Base-by-base conservation (phyloP, 1,140 invertebrate species). In the Achatina immaculata region DNA sequence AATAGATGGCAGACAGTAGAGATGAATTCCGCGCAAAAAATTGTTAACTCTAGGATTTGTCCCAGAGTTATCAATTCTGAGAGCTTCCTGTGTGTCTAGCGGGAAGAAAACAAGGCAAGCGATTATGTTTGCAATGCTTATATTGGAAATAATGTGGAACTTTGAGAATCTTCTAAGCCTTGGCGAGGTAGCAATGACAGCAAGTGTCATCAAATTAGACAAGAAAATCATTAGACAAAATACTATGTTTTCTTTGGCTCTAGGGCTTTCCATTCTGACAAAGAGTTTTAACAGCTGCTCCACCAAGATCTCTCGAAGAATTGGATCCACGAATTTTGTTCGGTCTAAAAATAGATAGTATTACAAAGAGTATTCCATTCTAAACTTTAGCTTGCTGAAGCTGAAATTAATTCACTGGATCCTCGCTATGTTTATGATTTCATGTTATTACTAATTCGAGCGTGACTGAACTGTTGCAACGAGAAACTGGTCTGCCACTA, bases 241-340 rank as follows among this genome's bases (percentile, higher is more conserved):
- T 16, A 66, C 62, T 66, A 66, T 28, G 62, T 66, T 28, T 66
- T 66, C 19, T 31, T 66, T 66, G 28, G 62, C 62, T 16, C 62
- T 14, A 66, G 31, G 19, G 62, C n/a, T n/a, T n/a, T n/a, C n/a
- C n/a, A n/a, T n/a, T n/a, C n/a, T n/a, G n/a, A n/a, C n/a, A n/a
- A n/a, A n/a, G n/a, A n/a, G n/a, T n/a, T n/a, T n/a, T n/a, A n/a
- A n/a, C n/a, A n/a, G n/a, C n/a, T n/a, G n/a, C n/a, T n/a, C n/a
- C n/a, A n/a, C n/a, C n/a, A n/a, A n/a, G n/a, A n/a, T n/a, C n/a
- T n/a, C n/a, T n/a, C n/a, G n/a, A n/a, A n/a, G n/a, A n/a, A n/a
- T n/a, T n/a, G n/a, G n/a, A n/a, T n/a, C n/a, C n/a, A n/a, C n/a
- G n/a, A n/a, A n/a, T n/a, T n/a, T n/a, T n/a, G n/a, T n/a, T n/a